Conservation (phyloP, 2,113 vertebrate genomes). For the Pogonocichla stellata region DNA sequence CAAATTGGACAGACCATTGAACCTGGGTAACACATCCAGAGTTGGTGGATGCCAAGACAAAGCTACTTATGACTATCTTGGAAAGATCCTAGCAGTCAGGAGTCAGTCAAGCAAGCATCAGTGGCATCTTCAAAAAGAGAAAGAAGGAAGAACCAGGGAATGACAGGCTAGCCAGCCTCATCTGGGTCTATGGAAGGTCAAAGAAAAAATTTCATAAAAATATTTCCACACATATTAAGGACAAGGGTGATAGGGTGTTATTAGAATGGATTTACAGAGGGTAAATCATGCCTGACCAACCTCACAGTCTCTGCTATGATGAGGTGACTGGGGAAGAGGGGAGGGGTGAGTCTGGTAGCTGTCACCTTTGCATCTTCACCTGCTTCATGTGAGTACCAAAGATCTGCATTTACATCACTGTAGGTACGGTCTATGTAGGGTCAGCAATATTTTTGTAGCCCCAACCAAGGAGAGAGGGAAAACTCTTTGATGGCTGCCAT, state of each 20-base stretch:
- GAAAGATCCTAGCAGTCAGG: not conserved
- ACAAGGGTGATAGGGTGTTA: not conserved
- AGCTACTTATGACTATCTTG: not conserved
- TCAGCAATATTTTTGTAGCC: not conserved
- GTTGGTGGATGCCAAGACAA: not conserved
- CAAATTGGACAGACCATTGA: not conserved
- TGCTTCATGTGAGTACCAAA: not conserved
- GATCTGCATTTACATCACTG: not conserved
- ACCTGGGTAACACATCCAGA: not conserved
- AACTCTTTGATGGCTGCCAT: not conserved
- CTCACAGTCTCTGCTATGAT: not conserved
- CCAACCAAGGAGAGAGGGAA: not conserved
- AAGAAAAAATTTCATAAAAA: not conserved
- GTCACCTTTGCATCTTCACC: not conserved
- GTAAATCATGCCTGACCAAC: not conserved
- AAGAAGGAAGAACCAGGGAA: not conserved
- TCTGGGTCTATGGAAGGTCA: fast-evolving
- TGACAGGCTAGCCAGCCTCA: not conserved
- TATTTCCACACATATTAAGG: not conserved
- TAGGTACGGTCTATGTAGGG: not conserved
- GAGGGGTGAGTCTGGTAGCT: not conserved
- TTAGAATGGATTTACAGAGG: not conserved
- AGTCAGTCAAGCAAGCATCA: not conserved
- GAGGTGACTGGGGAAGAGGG: not conserved
- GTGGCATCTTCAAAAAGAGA: not conserved